phyloP scores from a whole-genome alignment of 2,888 invertebrate species.

The Chironomus riparius region DNA sequence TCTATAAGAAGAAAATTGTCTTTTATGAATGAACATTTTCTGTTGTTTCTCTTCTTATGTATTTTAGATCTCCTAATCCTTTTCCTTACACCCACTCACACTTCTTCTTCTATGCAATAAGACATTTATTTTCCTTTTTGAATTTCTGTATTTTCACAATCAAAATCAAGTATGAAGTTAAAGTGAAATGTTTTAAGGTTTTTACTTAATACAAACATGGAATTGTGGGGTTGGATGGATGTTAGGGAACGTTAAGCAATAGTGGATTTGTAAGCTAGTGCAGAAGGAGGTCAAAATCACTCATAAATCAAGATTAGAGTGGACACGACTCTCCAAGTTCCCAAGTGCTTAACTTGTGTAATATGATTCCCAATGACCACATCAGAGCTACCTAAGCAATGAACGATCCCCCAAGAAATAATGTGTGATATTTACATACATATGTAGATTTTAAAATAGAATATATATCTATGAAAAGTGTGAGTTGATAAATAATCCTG shows the following conservation, averaged over 20 bases:
- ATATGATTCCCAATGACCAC: no score
- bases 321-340: no score
- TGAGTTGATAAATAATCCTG: slow-evolving; percentile 19
- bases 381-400: no score
- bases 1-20: slow-evolving; percentile 5
- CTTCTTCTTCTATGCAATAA: not conserved
- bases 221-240: no score
- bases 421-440: no score
- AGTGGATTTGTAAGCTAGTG: no score
- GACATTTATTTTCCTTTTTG: not conserved
- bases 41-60: not conserved
- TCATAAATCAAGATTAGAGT: no score
- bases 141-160: no score
- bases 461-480: not conserved
- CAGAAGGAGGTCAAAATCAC: no score
- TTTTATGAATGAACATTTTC: not conserved
- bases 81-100: not conserved
- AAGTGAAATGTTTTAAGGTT: not conserved
- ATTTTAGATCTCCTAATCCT: slow-evolving; percentile 7
- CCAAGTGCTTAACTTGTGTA: no score
- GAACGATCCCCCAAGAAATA: no score
- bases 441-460: not conserved
- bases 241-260: no score
- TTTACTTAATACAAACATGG: not conserved
- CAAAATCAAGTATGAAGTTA: not conserved